Base-by-base conservation (phyloP, 2,113 vertebrate genomes). In the Fregetta grallaria region DNA sequence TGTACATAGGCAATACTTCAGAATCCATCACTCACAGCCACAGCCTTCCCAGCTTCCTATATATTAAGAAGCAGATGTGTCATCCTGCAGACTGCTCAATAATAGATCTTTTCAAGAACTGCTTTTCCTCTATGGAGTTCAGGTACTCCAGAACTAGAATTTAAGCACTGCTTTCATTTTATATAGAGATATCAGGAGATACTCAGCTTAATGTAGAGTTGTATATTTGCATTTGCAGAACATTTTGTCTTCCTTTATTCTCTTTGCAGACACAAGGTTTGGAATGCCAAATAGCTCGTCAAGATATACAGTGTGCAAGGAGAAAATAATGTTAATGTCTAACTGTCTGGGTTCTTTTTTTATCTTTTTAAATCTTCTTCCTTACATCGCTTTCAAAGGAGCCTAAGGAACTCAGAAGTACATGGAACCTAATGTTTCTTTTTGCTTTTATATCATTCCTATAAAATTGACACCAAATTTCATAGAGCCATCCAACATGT, bases 171-270 rank as follows among this genome's bases (percentile, higher is more conserved):
- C 88, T 97, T 96, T 92, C 80, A 72, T 88, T 95, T 97, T 81
- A 80, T 88, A 61, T 81, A 94, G 86, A 88, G 86, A 84, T 93
- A 92, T 94, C 88, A 94, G 75, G 61, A 94, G 95, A 94, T 93
- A 75, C 52, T 92, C 73, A 58, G 68, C 76, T 63, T 94, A 93
- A 94, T 84, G 91, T 85, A 81, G 65, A 78, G 76, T n/a, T 92
- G 61, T 82, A 73, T 94, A 94, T 96, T 96, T 93, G 88, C 93
- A 80, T 95, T 93, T 96, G 77, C 87, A 91, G 93, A 95, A 97
- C 94, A 83, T 94, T 95, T 95, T 95, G 92, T 95, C 92, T 97
- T 94, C 80, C 63, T 94, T 95, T 96, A 88, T 93, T 86, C 79
- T 88, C 76, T 94, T 90, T 88, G 75, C 86, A 91, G 84, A 85